Conservation (phyloP, 2,113 vertebrate species). For the Orthonyx spaldingii region DNA sequence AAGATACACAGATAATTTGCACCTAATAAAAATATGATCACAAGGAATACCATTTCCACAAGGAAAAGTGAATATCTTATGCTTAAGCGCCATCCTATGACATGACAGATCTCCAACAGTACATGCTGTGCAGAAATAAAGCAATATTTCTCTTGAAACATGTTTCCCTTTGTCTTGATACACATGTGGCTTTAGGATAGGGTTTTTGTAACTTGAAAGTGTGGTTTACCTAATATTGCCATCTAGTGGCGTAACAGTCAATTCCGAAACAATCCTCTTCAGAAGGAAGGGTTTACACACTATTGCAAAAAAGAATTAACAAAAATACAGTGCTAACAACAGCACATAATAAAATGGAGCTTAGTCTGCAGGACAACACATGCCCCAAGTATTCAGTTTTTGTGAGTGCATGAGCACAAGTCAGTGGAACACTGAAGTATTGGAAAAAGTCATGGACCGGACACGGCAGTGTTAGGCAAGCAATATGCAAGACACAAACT, state of each 20-base stretch:
- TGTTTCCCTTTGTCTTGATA: background rate
- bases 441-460: background rate
- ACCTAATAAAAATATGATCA: background rate
- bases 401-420: background rate
- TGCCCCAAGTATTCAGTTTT: background rate
- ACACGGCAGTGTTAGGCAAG: background rate
- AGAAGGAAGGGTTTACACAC: background rate
- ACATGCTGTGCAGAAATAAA: background rate
- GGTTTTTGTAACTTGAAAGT: background rate
- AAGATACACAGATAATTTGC: background rate
- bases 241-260: constrained; percentile 16
- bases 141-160: background rate
- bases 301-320: background rate
- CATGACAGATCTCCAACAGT: background rate
- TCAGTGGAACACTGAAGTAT: background rate
- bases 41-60: background rate
- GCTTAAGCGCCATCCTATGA: background rate
- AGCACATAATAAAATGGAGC: background rate
- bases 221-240: constrained; percentile 44
- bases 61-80: background rate
- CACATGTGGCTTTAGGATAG: background rate
- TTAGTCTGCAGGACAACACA: background rate
- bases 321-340: background rate
- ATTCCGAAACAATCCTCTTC: background rate
- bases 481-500: background rate